Conservation (phyloP, 2,797 vertebrate genomes). For the Argyrosomus regius region DNA sequence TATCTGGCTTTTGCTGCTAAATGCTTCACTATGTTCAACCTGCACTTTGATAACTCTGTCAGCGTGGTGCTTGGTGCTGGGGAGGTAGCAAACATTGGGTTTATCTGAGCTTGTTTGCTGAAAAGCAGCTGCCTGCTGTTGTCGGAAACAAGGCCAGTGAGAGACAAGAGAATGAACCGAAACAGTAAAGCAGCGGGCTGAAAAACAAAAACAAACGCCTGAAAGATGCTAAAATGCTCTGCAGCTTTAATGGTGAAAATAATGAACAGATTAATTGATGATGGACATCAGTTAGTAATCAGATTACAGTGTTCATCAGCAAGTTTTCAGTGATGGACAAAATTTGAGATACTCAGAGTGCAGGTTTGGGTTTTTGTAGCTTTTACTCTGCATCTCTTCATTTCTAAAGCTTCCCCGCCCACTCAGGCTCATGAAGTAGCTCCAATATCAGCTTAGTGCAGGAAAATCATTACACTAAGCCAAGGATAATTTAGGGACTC, state of each 20-base stretch:
- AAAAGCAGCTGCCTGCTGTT: background rate
- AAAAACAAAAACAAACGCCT: background rate
- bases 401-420: constrained; percentile 33
- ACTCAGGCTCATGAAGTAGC: constrained; percentile 49
- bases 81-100: background rate
- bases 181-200: background rate
- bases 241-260: background rate
- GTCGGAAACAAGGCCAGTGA: background rate
- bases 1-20: no score
- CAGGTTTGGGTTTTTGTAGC: constrained; percentile 11
- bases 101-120: background rate
- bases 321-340: background rate
- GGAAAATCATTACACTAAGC: constrained; percentile 68
- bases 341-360: constrained; percentile 8
- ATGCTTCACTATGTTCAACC: no score
- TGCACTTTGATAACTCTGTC: no score
- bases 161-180: background rate
- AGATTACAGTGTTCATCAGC: background rate
- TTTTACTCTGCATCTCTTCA: constrained; percentile 27
- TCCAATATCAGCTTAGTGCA: constrained; percentile 67
- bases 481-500: constrained; percentile 60
- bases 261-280: background rate
- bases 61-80: no score
- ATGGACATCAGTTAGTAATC: background rate
- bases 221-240: background rate